These are phyloP conservation scores for Neodiprion pinetum DNA, from an alignment of 1,140 invertebrate genomes.

Conservation along the genomic window DNA sequence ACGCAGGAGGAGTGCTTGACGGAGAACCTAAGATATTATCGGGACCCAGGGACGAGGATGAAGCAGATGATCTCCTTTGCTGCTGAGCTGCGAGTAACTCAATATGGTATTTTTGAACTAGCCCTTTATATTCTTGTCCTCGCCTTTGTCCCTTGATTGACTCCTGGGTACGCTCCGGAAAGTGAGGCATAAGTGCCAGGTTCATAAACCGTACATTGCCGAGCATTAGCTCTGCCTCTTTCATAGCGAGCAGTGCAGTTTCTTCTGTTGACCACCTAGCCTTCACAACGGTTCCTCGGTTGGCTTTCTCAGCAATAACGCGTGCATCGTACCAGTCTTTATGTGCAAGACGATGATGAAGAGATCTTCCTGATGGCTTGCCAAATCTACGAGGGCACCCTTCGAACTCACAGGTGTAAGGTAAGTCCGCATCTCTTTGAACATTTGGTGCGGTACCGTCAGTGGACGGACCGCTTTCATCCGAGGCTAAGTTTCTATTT, in stretches of 20 bases:
- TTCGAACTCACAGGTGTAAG: conserved; percentile 13
- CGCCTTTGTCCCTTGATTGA: conserved; percentile 26
- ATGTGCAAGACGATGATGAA: conserved; percentile 26
- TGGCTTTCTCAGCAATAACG: not conserved
- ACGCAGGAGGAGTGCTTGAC: no score
- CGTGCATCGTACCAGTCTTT: conserved; percentile 28
- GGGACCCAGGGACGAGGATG: no score
- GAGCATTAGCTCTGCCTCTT: conserved; percentile 19
- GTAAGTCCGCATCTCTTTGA: not conserved
- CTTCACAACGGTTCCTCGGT: not conserved
- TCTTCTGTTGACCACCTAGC: conserved; percentile 25
- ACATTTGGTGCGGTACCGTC: conserved; percentile 12
- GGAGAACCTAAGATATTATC: no score
- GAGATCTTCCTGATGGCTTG: conserved; percentile 16
- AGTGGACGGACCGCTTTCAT: conserved; percentile 17
- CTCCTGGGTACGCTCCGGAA: conserved; percentile 22
- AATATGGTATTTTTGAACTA: no score
- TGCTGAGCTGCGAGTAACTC: no score
- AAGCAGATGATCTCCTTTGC: no score
- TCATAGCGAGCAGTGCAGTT: conserved; percentile 13
- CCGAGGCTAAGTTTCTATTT: conserved; percentile 22
- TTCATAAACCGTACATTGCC: conserved; percentile 9
- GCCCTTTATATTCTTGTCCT: no score
- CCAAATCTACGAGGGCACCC: conserved; percentile 21
- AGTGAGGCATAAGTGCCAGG: conserved; percentile 8